These are phyloP conservation scores for Cryptops parisi DNA, from an alignment of 2,888 invertebrate genomes.

Conservation along the genomic window DNA sequence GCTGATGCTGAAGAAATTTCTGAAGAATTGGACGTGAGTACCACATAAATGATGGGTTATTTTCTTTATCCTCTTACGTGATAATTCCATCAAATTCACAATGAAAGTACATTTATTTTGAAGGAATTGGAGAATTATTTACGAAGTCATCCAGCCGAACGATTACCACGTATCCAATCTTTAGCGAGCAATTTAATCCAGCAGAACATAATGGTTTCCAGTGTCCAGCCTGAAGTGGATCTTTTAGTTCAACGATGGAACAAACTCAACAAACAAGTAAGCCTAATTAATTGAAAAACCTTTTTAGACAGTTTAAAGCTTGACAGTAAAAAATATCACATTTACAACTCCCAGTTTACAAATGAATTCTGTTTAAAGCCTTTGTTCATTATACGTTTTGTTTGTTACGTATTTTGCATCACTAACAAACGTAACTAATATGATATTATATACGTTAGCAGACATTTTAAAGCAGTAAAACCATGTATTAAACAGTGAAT, in stretches of 20 bases:
- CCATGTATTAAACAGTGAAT: too few species aligned
- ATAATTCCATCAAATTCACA: too few species aligned
- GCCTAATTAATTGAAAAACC: background rate
- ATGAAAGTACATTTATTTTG: background rate
- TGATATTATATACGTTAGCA: too few species aligned
- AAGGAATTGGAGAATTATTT: conserved; percentile 72
- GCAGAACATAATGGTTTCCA: conserved; percentile 55
- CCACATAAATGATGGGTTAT: background rate
- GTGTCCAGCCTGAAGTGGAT: conserved; percentile 50
- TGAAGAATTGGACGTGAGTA: conserved; percentile 66
- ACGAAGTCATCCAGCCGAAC: conserved; percentile 54
- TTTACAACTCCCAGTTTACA: too few species aligned
- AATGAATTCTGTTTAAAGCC: too few species aligned
- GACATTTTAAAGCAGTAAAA: too few species aligned
- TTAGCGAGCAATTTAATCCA: conserved; percentile 57
- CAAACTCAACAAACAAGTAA: conserved; percentile 51
- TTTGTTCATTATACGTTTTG: too few species aligned
- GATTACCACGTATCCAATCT: conserved; percentile 56
- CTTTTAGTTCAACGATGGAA: conserved; percentile 48
- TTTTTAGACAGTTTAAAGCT: too few species aligned
- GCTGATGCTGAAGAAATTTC: conserved; percentile 87
- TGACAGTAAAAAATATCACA: too few species aligned
- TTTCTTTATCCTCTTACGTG: too few species aligned
- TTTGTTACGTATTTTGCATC: too few species aligned
- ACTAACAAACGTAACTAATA: too few species aligned